Percentiles rank a stretch among this genome's conserved stretches.
phyloP scores from a whole-genome alignment of 2,888 invertebrate species.

The Nomada hirtipes region DNA sequence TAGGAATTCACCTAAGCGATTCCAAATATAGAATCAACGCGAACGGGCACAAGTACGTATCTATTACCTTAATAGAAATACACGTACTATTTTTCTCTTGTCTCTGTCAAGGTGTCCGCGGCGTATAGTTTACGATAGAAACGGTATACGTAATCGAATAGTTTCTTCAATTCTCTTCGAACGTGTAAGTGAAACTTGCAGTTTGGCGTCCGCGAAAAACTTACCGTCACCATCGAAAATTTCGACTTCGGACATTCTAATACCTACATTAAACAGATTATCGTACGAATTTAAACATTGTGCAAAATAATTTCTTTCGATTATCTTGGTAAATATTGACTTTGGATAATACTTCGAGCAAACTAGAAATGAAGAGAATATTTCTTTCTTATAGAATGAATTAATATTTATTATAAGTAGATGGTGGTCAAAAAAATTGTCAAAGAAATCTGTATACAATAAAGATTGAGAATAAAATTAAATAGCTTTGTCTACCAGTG shows the following conservation, averaged over 20 bases:
- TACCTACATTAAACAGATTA: no score
- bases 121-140: not conserved
- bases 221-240: not conserved
- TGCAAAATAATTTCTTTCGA: no score
- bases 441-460: no score
- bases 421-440: no score
- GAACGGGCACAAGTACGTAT: constrained; percentile 28
- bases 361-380: no score
- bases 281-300: no score
- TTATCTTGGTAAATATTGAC: no score
- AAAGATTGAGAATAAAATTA: no score
- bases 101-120: not conserved
- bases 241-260: not conserved
- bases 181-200: not conserved
- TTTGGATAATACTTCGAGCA: no score
- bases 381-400: no score
- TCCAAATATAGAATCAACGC: constrained; percentile 29
- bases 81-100: constrained; percentile 9
- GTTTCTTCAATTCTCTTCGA: not conserved
- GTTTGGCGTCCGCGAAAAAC: not conserved
- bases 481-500: no score
- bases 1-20: constrained; percentile 27
- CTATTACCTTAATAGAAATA: constrained; percentile 22
- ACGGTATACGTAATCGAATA: not conserved
- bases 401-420: no score